Evolutionary conservation across 1,140 invertebrate species (phyloP), one percentile per base, ranked within the genome.

Genomic region (Paramacrobiotus metropolitanus): DNA sequence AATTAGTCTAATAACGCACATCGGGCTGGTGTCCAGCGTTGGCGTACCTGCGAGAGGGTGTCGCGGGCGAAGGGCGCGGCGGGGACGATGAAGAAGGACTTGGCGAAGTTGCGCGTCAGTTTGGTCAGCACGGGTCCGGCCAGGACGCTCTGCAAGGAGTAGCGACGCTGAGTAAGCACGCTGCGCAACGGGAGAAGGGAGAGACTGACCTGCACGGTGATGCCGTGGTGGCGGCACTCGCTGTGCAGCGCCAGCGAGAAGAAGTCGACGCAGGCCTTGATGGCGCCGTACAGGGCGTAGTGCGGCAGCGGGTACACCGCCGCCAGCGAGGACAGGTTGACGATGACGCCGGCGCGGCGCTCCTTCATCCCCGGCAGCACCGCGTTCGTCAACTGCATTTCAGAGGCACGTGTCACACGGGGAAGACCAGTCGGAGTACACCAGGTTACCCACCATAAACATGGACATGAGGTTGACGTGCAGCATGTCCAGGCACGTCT

Each of bases 61-160:
- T 15, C 48, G 15, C 48, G 48, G 28, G 24, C 48, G 28, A 20
- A 55, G 15, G 48, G 48, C 15, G 4, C 24, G 15, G 48, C 15
- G 4, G 15, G 48, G 48, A 55, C 48, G 15, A 55, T 15, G 48
- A 55, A 55, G 24, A 55, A 15, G 15, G 48, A 55, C 28, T 55
- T 55, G 15, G 15, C 48, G 15, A 20, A 24, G 61, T 93, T 85
- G 68, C 85, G 85, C 21, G 85, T 85, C 87, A 95, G 87, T 67
- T 92, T 93, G 0, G 89, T 89, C 2, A 86, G 85, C 0, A 96
- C 89, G 66, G 85, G 87, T 24, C 85, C 87, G 0, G 90, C 90
- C 48, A 83, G 70, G 1, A 94, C 75, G 68, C 84, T 85, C 75
- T 95, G 86, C 2, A 90, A 76, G 20, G 60, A 40, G 20, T n/a